These are phyloP conservation scores for Hemiscyllium ocellatum DNA, from an alignment of 2,113 vertebrate genomes.

Conservation along the genomic window DNA sequence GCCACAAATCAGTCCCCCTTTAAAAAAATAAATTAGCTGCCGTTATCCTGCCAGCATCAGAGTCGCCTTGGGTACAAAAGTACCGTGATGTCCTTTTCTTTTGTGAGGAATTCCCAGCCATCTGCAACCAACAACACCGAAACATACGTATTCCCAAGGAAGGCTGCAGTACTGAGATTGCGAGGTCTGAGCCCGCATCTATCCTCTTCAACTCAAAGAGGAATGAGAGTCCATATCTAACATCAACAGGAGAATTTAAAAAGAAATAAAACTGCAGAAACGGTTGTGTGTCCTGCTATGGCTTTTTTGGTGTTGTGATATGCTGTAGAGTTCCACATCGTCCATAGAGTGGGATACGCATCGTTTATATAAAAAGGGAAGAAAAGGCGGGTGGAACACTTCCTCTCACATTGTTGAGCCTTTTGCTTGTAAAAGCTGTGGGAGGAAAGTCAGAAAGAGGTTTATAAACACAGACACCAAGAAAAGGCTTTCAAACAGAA, in stretches of 20 bases:
- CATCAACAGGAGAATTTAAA: neutral
- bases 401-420: slow-evolving; percentile 27
- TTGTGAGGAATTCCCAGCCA: neutral
- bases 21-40: slow-evolving; percentile 23
- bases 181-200: neutral
- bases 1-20: neutral
- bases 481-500: neutral
- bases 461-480: neutral
- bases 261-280: neutral
- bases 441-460: neutral
- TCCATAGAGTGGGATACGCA: slow-evolving; percentile 18
- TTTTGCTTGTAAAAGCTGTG: slow-evolving; percentile 33
- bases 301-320: slow-evolving; percentile 22
- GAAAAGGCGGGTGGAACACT: neutral
- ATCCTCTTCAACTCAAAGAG: neutral
- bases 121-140: neutral
- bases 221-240: neutral
- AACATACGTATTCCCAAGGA: neutral
- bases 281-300: slow-evolving; percentile 7
- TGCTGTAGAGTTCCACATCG: slow-evolving; percentile 17
- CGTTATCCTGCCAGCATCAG: slow-evolving; percentile 11
- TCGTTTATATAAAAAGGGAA: neutral
- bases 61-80: neutral
- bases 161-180: neutral
- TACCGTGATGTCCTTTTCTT: neutral